Percentiles rank a stretch among this genome's conserved stretches.
phyloP scores from a whole-genome alignment of 2,888 invertebrate genomes.

The Lycocerus yunnanus region DNA sequence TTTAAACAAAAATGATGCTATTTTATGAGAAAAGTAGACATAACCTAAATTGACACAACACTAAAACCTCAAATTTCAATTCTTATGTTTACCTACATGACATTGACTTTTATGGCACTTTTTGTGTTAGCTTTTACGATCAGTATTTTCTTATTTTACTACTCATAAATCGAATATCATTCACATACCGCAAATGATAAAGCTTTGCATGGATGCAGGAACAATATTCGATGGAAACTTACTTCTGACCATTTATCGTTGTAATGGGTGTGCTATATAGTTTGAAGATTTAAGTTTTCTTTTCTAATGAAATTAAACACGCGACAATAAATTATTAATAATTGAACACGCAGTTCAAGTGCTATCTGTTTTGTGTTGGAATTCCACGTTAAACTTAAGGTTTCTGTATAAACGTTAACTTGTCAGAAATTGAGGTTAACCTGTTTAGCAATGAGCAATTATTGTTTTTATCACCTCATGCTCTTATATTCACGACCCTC shows the following conservation, averaged over 20 bases:
- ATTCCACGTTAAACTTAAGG: no score
- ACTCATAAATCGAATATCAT: not conserved
- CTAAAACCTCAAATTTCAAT: constrained; percentile 5
- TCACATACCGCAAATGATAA: not conserved
- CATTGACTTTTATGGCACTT: not conserved
- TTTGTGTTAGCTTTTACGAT: not conserved
- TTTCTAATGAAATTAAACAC: not conserved
- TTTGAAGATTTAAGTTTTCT: not conserved
- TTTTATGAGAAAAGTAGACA: constrained; percentile 1
- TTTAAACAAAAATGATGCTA: not conserved
- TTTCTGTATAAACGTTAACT: no score
- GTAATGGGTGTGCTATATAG: not conserved
- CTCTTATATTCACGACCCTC: no score
- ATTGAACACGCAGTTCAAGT: no score
- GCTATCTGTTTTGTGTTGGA: no score
- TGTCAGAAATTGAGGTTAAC: no score
- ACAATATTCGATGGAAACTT: not conserved
- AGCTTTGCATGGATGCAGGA: not conserved
- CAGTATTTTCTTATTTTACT: not conserved
- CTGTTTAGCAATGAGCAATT: no score
- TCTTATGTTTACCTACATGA: constrained; percentile 1
- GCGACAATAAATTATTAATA: no score
- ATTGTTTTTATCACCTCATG: no score
- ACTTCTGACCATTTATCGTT: not conserved
- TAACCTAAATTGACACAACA: not conserved